Conservation (phyloP, 2,113 vertebrate species). For the Pardalotus punctatus region DNA sequence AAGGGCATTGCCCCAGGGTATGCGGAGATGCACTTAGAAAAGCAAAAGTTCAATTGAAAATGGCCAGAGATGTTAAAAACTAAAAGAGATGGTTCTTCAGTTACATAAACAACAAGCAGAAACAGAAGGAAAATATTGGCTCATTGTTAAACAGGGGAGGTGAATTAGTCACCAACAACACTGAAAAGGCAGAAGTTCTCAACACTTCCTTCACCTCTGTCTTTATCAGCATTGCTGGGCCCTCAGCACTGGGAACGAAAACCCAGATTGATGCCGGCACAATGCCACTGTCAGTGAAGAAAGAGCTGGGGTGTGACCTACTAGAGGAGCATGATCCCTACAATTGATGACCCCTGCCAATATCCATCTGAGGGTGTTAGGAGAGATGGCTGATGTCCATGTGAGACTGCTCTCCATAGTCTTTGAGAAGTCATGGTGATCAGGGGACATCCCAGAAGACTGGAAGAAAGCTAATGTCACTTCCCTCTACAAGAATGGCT, state of each 20-base stretch:
- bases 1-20: neutral
- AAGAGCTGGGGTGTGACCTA: neutral
- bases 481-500: neutral
- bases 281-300: neutral
- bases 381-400: neutral
- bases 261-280: neutral
- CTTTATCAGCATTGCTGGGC: neutral
- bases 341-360: neutral
- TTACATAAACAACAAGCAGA: neutral
- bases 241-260: neutral
- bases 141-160: neutral
- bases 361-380: neutral
- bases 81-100: neutral
- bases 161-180: neutral
- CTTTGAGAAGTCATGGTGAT: neutral
- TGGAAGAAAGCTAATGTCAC: neutral
- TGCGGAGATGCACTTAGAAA: neutral
- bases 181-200: neutral
- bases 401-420: neutral
- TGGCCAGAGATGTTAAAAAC: neutral
- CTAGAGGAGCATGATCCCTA: neutral
- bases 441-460: neutral
- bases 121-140: neutral
- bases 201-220: neutral
- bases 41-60: neutral